Conservation (phyloP, 2,113 vertebrate species). For the Candoia aspera region DNA sequence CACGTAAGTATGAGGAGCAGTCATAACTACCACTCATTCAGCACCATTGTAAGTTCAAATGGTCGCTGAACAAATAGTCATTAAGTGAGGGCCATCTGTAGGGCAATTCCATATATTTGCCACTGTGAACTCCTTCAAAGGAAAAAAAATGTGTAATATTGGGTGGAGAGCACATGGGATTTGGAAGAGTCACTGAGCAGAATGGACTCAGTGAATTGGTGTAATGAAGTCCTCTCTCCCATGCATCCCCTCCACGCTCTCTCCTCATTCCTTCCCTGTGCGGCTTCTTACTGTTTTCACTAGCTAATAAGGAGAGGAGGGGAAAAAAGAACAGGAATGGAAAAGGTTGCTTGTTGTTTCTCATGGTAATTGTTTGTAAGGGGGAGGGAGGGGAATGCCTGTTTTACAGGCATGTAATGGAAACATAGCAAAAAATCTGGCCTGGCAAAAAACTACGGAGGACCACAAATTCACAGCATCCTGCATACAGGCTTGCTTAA, state of each 20-base stretch:
- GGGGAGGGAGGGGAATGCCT: not conserved
- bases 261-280: not conserved
- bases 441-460: not conserved
- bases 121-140: not conserved
- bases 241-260: not conserved
- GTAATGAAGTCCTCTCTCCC: not conserved
- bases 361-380: not conserved
- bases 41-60: not conserved
- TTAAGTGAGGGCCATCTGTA: not conserved
- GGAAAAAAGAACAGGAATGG: not conserved
- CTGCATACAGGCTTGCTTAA: not conserved
- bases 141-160: not conserved
- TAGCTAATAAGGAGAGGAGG: not conserved
- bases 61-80: not conserved
- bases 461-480: not conserved
- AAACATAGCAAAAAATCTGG: not conserved
- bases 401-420: not conserved
- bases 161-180: not conserved
- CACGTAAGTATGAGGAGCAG: not conserved
- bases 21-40: not conserved
- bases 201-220: not conserved
- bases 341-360: not conserved
- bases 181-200: not conserved
- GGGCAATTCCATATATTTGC: not conserved
- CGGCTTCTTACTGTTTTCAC: not conserved